A percentile compares a stretch with the other conserved stretches of the same genome.
Evolutionary conservation across 2,888 invertebrate genomes (phyloP).

Genomic region (Limulus polyphemus): DNA sequence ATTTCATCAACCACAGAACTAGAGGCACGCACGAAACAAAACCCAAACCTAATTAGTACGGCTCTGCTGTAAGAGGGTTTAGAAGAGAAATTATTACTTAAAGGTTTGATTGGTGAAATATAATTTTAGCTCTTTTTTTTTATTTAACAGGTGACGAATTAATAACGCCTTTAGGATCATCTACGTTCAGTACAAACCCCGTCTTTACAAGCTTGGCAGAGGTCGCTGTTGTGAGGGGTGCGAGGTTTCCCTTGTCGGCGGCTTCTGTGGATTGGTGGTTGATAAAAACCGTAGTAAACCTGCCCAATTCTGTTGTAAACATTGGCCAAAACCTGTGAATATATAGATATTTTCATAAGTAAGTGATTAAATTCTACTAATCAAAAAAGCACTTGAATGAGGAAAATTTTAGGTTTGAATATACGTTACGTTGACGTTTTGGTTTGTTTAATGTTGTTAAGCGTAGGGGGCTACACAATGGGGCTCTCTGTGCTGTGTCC

Average conservation of each 20-base stretch:
- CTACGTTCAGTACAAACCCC: constrained; percentile 16
- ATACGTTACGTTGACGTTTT: no score
- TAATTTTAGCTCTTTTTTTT: no score
- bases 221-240: constrained; percentile 36
- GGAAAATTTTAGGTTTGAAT: background rate
- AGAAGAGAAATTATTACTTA: no score
- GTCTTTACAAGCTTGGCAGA: constrained; percentile 21
- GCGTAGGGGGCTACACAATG: background rate
- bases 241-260: constrained; percentile 39
- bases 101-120: no score
- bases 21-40: no score
- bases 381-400: background rate
- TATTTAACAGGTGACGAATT: no score
- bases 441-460: background rate
- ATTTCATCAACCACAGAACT: no score
- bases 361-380: background rate
- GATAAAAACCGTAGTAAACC: constrained; percentile 37
- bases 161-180: background rate
- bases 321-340: constrained; percentile 38
- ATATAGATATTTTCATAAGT: background rate
- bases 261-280: constrained; percentile 35
- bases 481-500: no score
- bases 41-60: no score
- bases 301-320: constrained; percentile 38
- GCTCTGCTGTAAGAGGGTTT: no score